phyloP scores from a whole-genome alignment of 2,797 vertebrate species.

The Trichosurus vulpecula region DNA sequence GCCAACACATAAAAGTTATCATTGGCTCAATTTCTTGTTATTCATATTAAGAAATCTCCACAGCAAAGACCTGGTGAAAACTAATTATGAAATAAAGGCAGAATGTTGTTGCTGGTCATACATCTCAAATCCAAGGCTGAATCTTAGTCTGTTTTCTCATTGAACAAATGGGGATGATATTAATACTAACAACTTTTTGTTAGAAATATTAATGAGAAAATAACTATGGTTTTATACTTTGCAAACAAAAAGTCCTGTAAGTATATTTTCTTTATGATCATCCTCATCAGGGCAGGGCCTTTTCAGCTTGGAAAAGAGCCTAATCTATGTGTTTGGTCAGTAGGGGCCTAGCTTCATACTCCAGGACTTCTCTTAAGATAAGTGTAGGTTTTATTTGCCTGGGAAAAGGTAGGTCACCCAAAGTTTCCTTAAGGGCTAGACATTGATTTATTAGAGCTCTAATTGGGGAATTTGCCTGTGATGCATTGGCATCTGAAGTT shows the following conservation, averaged over 20 bases:
- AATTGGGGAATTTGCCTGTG: not conserved
- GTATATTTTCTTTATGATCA: not conserved
- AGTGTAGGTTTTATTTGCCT: not conserved
- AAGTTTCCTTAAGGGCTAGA: not conserved
- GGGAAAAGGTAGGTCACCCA: not conserved
- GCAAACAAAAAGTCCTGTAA: not conserved
- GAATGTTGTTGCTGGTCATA: not conserved
- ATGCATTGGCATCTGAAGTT: not conserved
- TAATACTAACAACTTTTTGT: not conserved
- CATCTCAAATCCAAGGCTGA: not conserved
- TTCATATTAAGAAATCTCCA: constrained; percentile 16
- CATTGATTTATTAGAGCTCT: not conserved
- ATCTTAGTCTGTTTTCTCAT: not conserved
- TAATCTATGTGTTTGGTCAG: not conserved
- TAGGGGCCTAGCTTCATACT: not conserved
- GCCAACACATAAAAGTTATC: constrained; percentile 2
- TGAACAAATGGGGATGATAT: not conserved
- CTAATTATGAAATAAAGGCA: not conserved
- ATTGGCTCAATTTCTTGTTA: not conserved
- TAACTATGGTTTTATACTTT: not conserved
- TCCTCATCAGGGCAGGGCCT: not conserved
- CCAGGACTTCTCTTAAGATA: not conserved
- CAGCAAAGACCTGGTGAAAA: not conserved
- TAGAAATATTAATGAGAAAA: not conserved
- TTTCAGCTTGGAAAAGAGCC: not conserved